Conservation (phyloP, 2,797 vertebrate species). For the Coreius guichenoti region DNA sequence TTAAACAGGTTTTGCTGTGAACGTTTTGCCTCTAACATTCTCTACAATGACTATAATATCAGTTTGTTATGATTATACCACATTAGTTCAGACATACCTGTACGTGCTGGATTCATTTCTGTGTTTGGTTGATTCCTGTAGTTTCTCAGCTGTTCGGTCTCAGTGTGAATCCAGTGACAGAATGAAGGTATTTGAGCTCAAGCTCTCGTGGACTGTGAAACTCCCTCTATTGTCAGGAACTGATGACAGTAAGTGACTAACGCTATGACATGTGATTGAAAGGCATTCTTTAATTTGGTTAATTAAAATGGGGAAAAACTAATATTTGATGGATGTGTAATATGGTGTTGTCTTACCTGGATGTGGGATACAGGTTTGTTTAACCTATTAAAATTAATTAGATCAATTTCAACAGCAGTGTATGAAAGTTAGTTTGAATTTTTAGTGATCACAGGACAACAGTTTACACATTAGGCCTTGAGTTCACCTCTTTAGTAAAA, state of each 20-base stretch:
- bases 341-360: too few relatives aligned
- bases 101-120: not conserved
- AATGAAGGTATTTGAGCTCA: not conserved
- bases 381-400: not conserved
- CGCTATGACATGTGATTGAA: not conserved
- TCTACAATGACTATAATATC: not conserved
- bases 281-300: not conserved
- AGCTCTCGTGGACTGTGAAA: not conserved
- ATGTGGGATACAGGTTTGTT: not conserved
- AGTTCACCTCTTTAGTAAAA: not conserved
- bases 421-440: not conserved
- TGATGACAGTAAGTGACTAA: not conserved
- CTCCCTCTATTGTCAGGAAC: conserved; percentile 34
- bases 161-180: not conserved
- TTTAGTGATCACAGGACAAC: not conserved
- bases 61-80: not conserved
- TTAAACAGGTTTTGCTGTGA: not conserved
- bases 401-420: not conserved
- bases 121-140: not conserved
- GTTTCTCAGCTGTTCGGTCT: not conserved
- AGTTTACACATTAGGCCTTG: not conserved
- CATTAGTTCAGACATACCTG: not conserved
- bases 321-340: too few relatives aligned
- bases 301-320: too few relatives aligned
- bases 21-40: too few relatives aligned